phyloP scores from a whole-genome alignment of 1,140 invertebrate species.

The Heliconius nattereri region DNA sequence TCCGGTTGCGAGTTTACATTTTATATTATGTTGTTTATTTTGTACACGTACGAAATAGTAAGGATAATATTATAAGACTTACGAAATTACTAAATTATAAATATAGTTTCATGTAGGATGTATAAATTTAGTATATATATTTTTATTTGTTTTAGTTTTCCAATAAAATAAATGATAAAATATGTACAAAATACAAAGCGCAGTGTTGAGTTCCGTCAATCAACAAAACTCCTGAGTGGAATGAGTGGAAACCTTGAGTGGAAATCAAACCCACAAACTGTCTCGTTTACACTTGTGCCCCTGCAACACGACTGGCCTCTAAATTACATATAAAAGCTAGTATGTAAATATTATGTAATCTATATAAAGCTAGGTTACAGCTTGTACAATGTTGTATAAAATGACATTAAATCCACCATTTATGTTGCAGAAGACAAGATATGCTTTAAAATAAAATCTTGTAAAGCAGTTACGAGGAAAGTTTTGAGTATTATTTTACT shows the following conservation, averaged over 20 bases:
- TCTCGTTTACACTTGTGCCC: no score
- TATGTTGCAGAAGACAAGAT: not conserved
- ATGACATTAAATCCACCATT: constrained; percentile 10
- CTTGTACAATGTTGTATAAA: not conserved
- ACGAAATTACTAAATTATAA: not conserved
- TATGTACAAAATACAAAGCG: no score
- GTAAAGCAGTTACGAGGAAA: not conserved
- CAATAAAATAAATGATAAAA: no score
- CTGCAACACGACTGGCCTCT: no score
- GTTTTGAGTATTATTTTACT: not conserved
- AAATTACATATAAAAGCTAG: not conserved
- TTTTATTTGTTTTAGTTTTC: no score
- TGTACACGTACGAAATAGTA: not conserved
- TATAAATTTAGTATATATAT: no score
- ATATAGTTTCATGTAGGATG: no score
- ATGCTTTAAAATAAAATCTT: constrained; percentile 13
- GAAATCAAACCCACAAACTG: no score
- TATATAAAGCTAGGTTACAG: not conserved
- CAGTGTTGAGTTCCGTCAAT: no score
- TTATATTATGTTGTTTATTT: constrained; percentile 9
- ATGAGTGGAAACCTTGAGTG: no score
- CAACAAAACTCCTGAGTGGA: no score
- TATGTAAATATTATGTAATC: not conserved
- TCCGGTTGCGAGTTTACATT: constrained; percentile 8
- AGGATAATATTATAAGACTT: not conserved